Evolutionary conservation across 2,797 vertebrate species (phyloP).

Genomic region (Rhincodon typus): DNA sequence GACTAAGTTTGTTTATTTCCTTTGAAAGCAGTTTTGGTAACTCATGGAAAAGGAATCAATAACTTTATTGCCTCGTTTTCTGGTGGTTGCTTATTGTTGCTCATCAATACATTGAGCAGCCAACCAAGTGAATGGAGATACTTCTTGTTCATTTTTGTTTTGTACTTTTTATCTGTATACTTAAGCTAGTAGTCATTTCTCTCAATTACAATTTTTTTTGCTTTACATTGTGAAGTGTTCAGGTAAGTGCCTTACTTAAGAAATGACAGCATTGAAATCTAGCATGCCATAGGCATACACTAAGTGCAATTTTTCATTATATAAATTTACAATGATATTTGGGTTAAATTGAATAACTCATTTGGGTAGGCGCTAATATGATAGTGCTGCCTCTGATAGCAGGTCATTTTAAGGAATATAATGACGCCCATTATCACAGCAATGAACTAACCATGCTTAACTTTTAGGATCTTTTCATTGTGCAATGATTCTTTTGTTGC

Average conservation of each 20-base stretch:
- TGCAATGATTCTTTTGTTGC: not conserved
- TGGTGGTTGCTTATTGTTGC: not conserved
- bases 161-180: not conserved
- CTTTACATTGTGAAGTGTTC: not conserved
- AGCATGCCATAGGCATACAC: not conserved
- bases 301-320: not conserved
- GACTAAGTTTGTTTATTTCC: not conserved
- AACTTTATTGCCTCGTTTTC: not conserved
- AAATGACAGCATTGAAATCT: not conserved
- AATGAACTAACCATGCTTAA: not conserved
- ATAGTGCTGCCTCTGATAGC: not conserved
- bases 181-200: not conserved
- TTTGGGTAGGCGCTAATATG: not conserved
- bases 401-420: not conserved
- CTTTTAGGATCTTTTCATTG: not conserved
- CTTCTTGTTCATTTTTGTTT: not conserved
- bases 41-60: not conserved
- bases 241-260: not conserved
- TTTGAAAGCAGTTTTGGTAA: not conserved
- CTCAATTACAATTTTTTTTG: not conserved
- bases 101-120: not conserved
- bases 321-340: not conserved
- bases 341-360: not conserved
- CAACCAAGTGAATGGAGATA: not conserved
- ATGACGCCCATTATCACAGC: not conserved